phyloP scores from a whole-genome alignment of 2,888 invertebrate species.

The Hartigia nigra region DNA sequence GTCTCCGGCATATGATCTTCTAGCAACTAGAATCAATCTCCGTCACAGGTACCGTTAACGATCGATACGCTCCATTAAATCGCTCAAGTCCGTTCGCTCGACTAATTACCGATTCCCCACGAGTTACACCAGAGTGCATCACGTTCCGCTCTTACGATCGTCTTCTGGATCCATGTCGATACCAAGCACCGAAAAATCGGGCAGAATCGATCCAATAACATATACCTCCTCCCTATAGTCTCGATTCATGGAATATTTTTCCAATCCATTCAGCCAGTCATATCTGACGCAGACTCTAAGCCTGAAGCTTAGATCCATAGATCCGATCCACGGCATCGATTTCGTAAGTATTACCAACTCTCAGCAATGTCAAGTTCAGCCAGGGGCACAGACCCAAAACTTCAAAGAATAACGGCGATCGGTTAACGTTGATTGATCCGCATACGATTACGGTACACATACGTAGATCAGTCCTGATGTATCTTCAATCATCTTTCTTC shows the following conservation, averaged over 20 bases:
- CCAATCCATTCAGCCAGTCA: background rate
- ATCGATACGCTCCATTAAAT: conserved; percentile 53
- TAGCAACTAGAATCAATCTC: background rate
- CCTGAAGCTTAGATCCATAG: background rate
- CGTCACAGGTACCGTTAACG: conserved; percentile 51
- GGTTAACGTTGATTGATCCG: background rate
- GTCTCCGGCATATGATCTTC: background rate
- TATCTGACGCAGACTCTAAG: background rate
- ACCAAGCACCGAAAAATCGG: background rate
- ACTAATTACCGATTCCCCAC: background rate
- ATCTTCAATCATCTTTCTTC: no score
- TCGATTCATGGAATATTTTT: background rate
- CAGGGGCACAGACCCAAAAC: background rate
- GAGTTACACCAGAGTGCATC: background rate
- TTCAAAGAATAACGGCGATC: background rate
- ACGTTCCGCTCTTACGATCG: background rate
- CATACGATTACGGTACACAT: background rate
- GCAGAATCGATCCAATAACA: no score
- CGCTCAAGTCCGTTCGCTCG: conserved; percentile 10
- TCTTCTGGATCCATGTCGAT: background rate
- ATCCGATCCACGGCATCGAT: background rate
- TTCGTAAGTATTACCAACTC: background rate
- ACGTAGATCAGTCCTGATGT: background rate
- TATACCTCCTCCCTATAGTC: no score
- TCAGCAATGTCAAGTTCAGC: background rate